Base-by-base conservation (phyloP, 2,113 vertebrate genomes). In the Aegypius monachus region DNA sequence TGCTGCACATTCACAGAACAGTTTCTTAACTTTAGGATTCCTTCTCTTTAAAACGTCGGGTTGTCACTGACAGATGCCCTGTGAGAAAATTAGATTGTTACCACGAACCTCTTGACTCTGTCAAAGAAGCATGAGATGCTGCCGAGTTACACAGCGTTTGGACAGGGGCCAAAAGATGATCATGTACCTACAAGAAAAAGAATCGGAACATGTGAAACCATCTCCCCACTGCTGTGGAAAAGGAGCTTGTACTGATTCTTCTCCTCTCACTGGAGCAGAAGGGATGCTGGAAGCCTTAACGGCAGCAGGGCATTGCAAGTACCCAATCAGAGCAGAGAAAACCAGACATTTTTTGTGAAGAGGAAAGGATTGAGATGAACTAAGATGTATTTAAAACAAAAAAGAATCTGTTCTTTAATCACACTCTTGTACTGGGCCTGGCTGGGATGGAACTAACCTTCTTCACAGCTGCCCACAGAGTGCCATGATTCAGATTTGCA, bases 291-390 rank as follows among this genome's bases (percentile, higher is more conserved):
- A 92, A 93, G 68, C 6, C 29, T 74, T 61, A 58, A 80, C 1
- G 8, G 70, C 34, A 70, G 74, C 38, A 93, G 68, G 32, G n/a
- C 42, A 61, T 36, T 94, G 55, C 82, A 95, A 81, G 73, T 81
- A 93, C 68, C 45, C 78, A 88, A 88, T 66, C 80, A 95, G 91
- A 94, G 80, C 43, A 91, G 29, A 62, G 79, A 78, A 94, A 71
- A 83, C 2, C 42, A 78, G 58, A n/a, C 18, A n/a, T 84, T 94
- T 93, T 97, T 92, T 93, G 65, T 95, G 62, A 63, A 89, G n/a
- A 71, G 36, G 47, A 96, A 92, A 81, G 15, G 27, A 92, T 70
- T 1, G 82, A 82, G 14, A 70, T 58, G 6, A 62, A 48, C 6
- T 65, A 71, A 72, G 56, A 68, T 68, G 13, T 16, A 56, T 45